Base-by-base conservation (phyloP, 2,888 invertebrate species). In the Horisme vitalbata region DNA sequence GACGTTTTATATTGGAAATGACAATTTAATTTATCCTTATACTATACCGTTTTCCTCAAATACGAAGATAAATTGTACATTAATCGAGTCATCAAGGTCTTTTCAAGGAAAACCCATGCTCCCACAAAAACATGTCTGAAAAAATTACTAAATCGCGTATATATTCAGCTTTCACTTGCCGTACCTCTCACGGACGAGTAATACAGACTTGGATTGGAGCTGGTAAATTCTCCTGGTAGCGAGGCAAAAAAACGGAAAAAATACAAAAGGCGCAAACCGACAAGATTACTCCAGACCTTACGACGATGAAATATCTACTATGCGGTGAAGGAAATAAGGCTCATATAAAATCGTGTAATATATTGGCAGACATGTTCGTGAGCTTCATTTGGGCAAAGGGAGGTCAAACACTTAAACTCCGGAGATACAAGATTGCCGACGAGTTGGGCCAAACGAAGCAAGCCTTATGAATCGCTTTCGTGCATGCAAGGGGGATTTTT, bases 351-450 rank as follows among this genome's bases (percentile, higher is more conserved):
- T 58, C 58, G 49, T 65, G 63, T 62, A 59, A 59, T 67, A 70
- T 62, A 58, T 66, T 74, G 67, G 79, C 66, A 72, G 71, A 67
- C 67, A 68, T 70, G 72, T 79, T 76, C 75, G 77, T 75, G 75
- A 77, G 81, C 76, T 82, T 82, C 83, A 82, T 83, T 83, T 83
- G 79, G 82, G 80, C 79, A 76, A 79, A 81, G 82, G 78, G 78
- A 81, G 81, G 81, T 79, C 81, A 83, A 83, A 83, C 83, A 83
- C 83, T 83, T 83, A 82, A 81, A 82, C 75, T 78, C 75, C 73
- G 79, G 79, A 83, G 82, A 83, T 83, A 83, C 82, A 81, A 83
- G 83, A 83, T 83, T 82, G 81, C 80, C 81, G 76, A 75, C 76
- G 78, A 82, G 81, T 82, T 75, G 75, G 74, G 65, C 79, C 80